These are phyloP conservation scores for Oostethus manadensis DNA, from an alignment of 2,113 vertebrate species.

Conservation along the genomic window DNA sequence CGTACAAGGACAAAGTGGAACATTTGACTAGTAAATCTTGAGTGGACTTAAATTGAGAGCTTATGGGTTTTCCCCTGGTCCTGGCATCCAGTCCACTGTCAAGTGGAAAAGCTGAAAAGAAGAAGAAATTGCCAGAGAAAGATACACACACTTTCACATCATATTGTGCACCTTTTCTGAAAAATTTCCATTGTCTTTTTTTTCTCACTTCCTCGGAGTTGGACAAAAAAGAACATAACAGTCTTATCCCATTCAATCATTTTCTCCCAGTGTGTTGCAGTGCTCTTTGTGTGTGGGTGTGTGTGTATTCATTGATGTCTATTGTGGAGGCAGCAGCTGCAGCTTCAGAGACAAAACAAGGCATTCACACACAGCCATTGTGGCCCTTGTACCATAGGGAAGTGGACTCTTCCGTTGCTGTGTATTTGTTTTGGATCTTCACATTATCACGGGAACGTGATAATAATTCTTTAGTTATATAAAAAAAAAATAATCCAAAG, in stretches of 20 bases:
- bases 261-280: slow-evolving; percentile 16
- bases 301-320: slow-evolving; percentile 36
- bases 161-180: neutral
- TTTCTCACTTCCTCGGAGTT: neutral
- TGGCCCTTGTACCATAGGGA: slow-evolving; percentile 40
- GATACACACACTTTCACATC: neutral
- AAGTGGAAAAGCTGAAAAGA: slow-evolving; percentile 33
- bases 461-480: too few relatives aligned
- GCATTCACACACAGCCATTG: slow-evolving; percentile 30
- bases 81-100: slow-evolving; percentile 2
- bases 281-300: slow-evolving; percentile 2
- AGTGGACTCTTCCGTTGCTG: slow-evolving; percentile 2
- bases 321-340: slow-evolving; percentile 57
- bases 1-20: neutral
- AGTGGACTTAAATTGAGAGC: slow-evolving; percentile 7
- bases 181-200: slow-evolving; percentile 11
- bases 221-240: slow-evolving; percentile 24
- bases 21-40: neutral
- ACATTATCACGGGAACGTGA: too few relatives aligned
- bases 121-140: slow-evolving; percentile 1
- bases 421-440: neutral
- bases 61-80: slow-evolving; percentile 15
- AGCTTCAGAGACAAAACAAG: slow-evolving; percentile 16
- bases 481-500: too few relatives aligned
- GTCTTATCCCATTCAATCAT: slow-evolving; percentile 36